Conservation (phyloP, 2,113 vertebrate species). For the Oncorhynchus kisutch region DNA sequence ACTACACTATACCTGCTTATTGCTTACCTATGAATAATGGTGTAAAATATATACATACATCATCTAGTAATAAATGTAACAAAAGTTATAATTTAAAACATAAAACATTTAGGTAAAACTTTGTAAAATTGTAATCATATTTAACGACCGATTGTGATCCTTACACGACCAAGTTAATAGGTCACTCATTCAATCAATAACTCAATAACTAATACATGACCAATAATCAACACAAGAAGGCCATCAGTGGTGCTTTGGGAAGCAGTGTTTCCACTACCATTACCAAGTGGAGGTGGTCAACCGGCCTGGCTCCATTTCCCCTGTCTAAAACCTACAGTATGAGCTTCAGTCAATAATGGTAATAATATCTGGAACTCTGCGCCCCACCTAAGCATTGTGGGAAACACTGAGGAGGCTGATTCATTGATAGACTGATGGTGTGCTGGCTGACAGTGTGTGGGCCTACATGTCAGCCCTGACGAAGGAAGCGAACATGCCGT, state of each 20-base stretch:
- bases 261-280: not conserved
- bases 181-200: not conserved
- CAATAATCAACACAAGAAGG: not conserved
- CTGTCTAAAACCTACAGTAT: too few relatives aligned
- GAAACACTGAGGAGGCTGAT: too few relatives aligned
- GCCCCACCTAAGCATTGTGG: too few relatives aligned
- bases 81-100: constrained; percentile 19
- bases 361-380: too few relatives aligned
- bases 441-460: not conserved
- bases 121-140: not conserved
- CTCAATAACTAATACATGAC: not conserved
- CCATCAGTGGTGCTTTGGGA: not conserved
- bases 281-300: not conserved
- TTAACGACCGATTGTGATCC: not conserved
- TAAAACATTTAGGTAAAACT: constrained; percentile 16
- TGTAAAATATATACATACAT: constrained; percentile 28
- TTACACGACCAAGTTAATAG: not conserved
- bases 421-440: not conserved
- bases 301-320: not conserved
- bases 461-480: constrained; percentile 94
- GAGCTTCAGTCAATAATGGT: too few relatives aligned
- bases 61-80: constrained; percentile 27
- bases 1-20: constrained; percentile 24
- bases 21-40: constrained; percentile 36
- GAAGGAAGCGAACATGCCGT: constrained; percentile 92